Conservation (phyloP, 2,113 vertebrate genomes). For the Ochotona princeps region DNA sequence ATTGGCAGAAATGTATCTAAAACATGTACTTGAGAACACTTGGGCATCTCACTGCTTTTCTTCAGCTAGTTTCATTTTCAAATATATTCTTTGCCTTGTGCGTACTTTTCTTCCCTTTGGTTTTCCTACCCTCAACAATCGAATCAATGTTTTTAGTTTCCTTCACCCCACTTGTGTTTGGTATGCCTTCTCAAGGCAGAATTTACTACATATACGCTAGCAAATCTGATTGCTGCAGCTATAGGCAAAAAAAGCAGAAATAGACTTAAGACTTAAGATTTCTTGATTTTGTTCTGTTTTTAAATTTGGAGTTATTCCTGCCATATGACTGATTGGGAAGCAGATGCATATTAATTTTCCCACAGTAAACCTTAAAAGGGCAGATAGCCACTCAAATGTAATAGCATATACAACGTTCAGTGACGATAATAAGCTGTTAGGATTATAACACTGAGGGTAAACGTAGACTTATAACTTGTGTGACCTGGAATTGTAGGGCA, state of each 20-base stretch:
- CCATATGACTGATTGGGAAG: neutral
- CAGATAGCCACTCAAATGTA: neutral
- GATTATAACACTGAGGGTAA: neutral
- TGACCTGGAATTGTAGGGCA: neutral
- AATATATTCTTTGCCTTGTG: neutral
- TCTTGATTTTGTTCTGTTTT: neutral
- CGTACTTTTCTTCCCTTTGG: slow-evolving; percentile 9
- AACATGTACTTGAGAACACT: neutral
- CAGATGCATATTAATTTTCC: neutral
- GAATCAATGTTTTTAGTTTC: neutral
- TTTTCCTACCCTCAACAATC: neutral
- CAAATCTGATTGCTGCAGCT: neutral
- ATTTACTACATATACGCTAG: neutral
- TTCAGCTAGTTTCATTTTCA: neutral
- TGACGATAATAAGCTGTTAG: neutral
- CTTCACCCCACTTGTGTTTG: neutral
- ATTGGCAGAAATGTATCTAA: neutral
- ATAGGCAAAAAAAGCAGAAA: neutral
- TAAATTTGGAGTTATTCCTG: neutral
- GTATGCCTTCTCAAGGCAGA: neutral
- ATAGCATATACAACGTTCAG: neutral
- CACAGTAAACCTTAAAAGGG: neutral
- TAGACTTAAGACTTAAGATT: slow-evolving; percentile 3
- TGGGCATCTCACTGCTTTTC: neutral
- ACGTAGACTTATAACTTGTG: neutral